Percentiles rank a stretch among this genome's conserved stretches.
These are phyloP conservation scores for Poeciliopsis turneri DNA, from an alignment of 2,797 vertebrate species.

Conservation along the genomic window DNA sequence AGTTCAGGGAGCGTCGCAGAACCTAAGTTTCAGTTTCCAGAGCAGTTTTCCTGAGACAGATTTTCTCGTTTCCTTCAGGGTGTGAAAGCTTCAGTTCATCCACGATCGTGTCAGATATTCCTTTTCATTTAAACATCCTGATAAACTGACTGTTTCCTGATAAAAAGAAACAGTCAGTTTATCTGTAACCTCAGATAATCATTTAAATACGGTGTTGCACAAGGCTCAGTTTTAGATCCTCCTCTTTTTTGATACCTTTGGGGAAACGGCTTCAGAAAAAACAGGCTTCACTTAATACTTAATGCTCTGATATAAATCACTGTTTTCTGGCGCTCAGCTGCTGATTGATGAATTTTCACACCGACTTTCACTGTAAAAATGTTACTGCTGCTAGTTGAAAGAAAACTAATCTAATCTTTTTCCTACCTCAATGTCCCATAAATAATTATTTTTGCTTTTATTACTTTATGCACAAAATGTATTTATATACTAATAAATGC, in stretches of 20 bases:
- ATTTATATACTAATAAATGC: too few species aligned
- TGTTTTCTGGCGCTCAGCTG: background rate
- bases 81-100: background rate
- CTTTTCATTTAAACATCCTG: background rate
- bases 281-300: background rate
- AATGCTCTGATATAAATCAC: background rate
- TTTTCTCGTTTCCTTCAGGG: background rate
- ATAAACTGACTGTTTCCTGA: background rate
- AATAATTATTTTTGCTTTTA: background rate
- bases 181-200: background rate
- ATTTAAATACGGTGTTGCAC: background rate
- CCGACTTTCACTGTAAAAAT: background rate
- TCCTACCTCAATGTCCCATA: background rate
- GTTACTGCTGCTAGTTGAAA: background rate
- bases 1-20: background rate
- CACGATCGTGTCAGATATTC: background rate
- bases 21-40: background rate
- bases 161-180: background rate
- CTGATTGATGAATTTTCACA: background rate
- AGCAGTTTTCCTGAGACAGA: accelerated
- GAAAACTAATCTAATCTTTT: background rate
- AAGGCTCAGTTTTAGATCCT: background rate
- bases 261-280: background rate
- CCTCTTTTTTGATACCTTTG: background rate
- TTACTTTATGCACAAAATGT: background rate